Conservation (phyloP, 2,797 vertebrate genomes). For the Etheostoma perlongum region DNA sequence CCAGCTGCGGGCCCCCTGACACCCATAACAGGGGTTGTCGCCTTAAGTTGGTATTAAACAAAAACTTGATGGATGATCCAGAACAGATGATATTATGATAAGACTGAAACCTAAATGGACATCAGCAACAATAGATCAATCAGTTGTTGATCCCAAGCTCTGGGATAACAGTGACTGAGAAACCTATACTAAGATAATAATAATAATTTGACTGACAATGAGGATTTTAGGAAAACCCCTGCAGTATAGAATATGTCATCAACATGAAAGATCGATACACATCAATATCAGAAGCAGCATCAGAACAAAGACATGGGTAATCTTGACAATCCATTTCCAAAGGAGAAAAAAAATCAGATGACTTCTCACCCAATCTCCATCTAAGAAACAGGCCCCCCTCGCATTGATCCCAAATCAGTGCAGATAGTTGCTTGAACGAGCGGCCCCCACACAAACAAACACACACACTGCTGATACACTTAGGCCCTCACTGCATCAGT, state of each 20-base stretch:
- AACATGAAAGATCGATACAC: conserved; percentile 45
- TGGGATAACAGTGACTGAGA: conserved; percentile 44
- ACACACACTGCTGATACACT: conserved; percentile 47
- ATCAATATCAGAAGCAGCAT: conserved; percentile 43
- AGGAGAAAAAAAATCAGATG: conserved; percentile 46
- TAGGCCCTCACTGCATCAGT: conserved; percentile 76
- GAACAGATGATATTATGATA: conserved; percentile 73
- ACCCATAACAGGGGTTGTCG: conserved; percentile 65
- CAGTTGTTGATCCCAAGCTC: conserved; percentile 50
- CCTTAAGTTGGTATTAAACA: conserved; percentile 68
- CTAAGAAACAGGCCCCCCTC: conserved; percentile 71
- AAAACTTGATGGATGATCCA: conserved; percentile 84
- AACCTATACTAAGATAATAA: conserved; percentile 40
- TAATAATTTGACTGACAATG: conserved; percentile 36
- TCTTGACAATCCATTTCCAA: conserved; percentile 46
- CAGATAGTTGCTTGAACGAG: conserved; percentile 76
- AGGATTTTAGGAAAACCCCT: conserved; percentile 34
- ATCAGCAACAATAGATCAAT: conserved; percentile 60
- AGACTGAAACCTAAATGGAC: conserved; percentile 65
- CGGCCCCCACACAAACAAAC: conserved; percentile 50
- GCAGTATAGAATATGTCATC: conserved; percentile 28
- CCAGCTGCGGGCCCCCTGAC: conserved; percentile 60
- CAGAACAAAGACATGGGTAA: conserved; percentile 55
- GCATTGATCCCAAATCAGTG: conserved; percentile 85
- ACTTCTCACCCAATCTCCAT: conserved; percentile 69